Conservation (phyloP, 2,797 vertebrate genomes). For the Labroides dimidiatus region DNA sequence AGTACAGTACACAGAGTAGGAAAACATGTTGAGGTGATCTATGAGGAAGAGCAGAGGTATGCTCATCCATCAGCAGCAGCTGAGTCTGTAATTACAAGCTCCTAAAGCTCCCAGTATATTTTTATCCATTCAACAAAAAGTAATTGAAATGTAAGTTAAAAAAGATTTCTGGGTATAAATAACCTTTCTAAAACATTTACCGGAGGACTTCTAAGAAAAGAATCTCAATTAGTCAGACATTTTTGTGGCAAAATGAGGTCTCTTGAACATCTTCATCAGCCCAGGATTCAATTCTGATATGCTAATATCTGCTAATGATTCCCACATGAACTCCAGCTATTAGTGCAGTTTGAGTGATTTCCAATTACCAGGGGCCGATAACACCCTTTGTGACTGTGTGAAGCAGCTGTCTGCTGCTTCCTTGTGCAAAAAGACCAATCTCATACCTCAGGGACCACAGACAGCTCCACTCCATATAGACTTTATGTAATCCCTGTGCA, state of each 20-base stretch:
- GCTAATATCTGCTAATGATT: constrained; percentile 68
- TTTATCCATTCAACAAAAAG: constrained; percentile 4
- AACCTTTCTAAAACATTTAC: not conserved
- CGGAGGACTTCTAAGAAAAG: not conserved
- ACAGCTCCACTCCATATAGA: constrained; percentile 21
- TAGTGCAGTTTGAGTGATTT: constrained; percentile 71
- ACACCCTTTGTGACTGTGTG: constrained; percentile 52
- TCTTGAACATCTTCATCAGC: constrained; percentile 57
- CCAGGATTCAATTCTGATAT: constrained; percentile 61
- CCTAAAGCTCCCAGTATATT: not conserved
- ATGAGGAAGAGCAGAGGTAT: too few species aligned
- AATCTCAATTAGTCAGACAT: not conserved
- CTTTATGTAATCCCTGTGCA: constrained; percentile 25
- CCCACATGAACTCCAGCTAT: constrained; percentile 60
- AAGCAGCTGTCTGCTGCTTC: constrained; percentile 32
- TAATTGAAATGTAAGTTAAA: not conserved
- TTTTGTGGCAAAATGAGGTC: constrained; percentile 13
- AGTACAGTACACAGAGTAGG: too few species aligned
- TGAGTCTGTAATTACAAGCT: not conserved
- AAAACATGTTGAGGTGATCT: too few species aligned
- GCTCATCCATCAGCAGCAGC: not conserved
- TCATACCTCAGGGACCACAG: constrained; percentile 36
- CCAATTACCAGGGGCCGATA: constrained; percentile 62
- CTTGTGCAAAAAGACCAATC: constrained; percentile 46
- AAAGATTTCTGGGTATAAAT: constrained; percentile 5